A percentile compares a stretch with the other conserved stretches of the same genome.
These are phyloP conservation scores for Thaumetopoea pityocampa DNA, from an alignment of 1,140 invertebrate genomes.

Conservation along the genomic window DNA sequence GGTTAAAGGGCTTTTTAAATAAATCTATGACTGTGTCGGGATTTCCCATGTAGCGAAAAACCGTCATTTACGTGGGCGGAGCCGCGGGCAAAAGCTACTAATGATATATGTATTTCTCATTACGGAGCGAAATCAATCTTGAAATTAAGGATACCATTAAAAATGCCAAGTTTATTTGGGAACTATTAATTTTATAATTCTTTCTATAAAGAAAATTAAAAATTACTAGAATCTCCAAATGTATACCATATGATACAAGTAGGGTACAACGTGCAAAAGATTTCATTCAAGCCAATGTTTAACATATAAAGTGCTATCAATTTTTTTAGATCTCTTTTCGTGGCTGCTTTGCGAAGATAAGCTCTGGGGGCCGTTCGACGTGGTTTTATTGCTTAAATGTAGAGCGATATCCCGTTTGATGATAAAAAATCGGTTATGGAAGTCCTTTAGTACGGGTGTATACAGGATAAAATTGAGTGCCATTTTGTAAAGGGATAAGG, in stretches of 20 bases:
- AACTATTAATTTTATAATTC: constrained; percentile 1
- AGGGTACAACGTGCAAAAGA: constrained; percentile 42
- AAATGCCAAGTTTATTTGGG: too few species aligned
- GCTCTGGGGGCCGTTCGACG: constrained; percentile 25
- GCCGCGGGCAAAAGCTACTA: too few species aligned
- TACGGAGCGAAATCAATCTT: too few species aligned
- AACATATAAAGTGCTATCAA: constrained; percentile 69
- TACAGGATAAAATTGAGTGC: too few species aligned
- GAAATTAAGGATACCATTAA: too few species aligned
- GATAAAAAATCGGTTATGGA: constrained; percentile 38
- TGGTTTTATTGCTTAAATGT: constrained; percentile 50
- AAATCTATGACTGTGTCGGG: too few species aligned
- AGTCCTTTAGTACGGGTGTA: constrained; percentile 24
- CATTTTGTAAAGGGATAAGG: constrained; percentile 27
- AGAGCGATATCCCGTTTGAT: constrained; percentile 38
- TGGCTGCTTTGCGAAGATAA: constrained; percentile 49
- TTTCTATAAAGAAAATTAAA: constrained; percentile 5
- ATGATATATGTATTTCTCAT: too few species aligned
- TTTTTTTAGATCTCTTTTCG: constrained; percentile 61
- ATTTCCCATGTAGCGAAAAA: too few species aligned
- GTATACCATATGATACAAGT: constrained; percentile 15
- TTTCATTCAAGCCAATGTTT: constrained; percentile 58
- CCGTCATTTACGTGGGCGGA: too few species aligned
- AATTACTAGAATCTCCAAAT: constrained; percentile 12
- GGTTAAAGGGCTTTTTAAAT: too few species aligned